Evolutionary conservation across 2,113 vertebrate species (phyloP), one percentile per base, ranked within the genome.

Genomic region (Poeciliopsis turrubarensis): DNA sequence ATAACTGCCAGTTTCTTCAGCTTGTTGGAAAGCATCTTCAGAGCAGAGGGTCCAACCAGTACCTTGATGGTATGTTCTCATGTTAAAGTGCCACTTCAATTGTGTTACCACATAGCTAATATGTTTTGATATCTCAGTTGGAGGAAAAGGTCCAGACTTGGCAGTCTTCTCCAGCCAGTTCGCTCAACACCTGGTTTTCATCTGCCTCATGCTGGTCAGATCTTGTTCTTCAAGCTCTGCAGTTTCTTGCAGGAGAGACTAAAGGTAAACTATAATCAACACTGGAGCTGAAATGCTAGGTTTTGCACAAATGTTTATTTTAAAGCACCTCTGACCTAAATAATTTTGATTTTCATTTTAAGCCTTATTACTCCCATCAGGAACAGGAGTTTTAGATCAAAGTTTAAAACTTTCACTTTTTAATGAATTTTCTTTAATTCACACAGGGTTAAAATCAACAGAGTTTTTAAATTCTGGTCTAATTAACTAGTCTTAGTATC

Each of bases 111-210:
- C 12, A 15, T 47, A 66, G 77, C 12, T 4, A 6, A 13, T 32
- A 19, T 3, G 5, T 66, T 73, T 62, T 82, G 10, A 54, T 77
- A 5, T 76, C 9, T 66, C 84, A 99, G 98, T 86, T 99, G 63
- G 98, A 99, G 90, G 98, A 99, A 76, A 98, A 96, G 72, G 94
- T 99, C 69, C 94, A 97, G 1, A 94, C 96, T 22, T 99, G 97
- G 97, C 97, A 99, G 68, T 92, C 93, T 0, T 97, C 96, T 78
- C 96, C 98, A 30, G 96, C 97, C 70, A 98, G 97, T 32, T 94
- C 97, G 10, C 94, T 97, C 78, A 99, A 98, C 70, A 93, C 86
- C 47, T 99, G 98, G 98, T 99, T 98, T 87, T 97, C 97, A 29
- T 94, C 91, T 14, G 95, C 94, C 61, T 88, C 96, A 27, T 98